These are phyloP conservation scores for Lasaia peninsularis DNA, from an alignment of 1,140 invertebrate genomes.

Conservation along the genomic window DNA sequence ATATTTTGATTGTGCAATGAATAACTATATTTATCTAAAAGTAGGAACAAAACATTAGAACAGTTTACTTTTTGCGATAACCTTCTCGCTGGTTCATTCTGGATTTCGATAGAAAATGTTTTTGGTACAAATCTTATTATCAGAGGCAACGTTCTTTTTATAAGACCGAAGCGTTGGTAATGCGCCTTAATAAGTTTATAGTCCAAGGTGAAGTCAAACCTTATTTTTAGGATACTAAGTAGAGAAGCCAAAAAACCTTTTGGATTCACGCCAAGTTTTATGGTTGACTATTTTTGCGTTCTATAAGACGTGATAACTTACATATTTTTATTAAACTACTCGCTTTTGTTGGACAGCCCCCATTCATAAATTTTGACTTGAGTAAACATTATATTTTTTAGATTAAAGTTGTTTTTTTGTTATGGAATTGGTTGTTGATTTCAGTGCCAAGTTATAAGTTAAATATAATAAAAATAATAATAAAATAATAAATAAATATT, in stretches of 20 bases:
- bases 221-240: slow-evolving; percentile 6
- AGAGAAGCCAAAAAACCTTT: slow-evolving; percentile 19
- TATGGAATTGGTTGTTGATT: too few relatives aligned
- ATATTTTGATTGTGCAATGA: neutral
- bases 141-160: neutral
- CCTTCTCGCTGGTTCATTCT: neutral
- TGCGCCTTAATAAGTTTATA: slow-evolving; percentile 21
- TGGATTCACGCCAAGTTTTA: neutral
- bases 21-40: neutral
- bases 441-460: too few relatives aligned
- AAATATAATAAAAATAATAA: too few relatives aligned
- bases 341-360: too few relatives aligned
- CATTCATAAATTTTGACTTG: too few relatives aligned
- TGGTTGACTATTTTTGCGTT: neutral
- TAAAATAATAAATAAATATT: too few relatives aligned
- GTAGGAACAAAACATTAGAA: neutral
- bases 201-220: slow-evolving; percentile 30
- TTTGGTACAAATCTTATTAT: neutral
- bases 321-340: too few relatives aligned
- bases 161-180: neutral
- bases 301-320: too few relatives aligned
- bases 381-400: too few relatives aligned
- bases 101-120: neutral
- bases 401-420: too few relatives aligned
- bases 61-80: neutral